Evolutionary conservation across 23 tunicate genomes (phyloP).

Genomic region (Aplidium turbinatum): DNA sequence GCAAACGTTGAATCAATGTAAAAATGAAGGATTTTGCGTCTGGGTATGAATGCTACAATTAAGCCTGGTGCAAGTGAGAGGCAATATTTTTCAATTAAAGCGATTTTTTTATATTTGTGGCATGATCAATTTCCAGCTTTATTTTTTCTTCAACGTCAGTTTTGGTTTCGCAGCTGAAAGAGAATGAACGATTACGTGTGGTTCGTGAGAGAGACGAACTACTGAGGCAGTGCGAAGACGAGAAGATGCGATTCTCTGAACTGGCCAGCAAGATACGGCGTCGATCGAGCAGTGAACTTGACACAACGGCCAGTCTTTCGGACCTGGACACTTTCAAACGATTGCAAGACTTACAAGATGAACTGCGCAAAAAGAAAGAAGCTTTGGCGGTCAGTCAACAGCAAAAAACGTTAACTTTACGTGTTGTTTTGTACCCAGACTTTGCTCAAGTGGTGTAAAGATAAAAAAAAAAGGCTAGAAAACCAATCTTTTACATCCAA

Average conservation of each 20-base stretch:
- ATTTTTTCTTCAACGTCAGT: neutral
- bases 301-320: neutral
- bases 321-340: conserved; percentile 10
- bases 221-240: conserved; percentile 49
- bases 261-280: conserved; percentile 44
- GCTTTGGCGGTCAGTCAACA: conserved; percentile 3
- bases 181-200: conserved; percentile 44
- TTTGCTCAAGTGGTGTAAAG: too few relatives aligned
- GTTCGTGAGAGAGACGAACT: conserved; percentile 59
- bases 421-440: too few relatives aligned
- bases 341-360: conserved; percentile 22
- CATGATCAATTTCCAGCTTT: neutral
- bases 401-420: too few relatives aligned
- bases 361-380: conserved; percentile 13
- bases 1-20: too few relatives aligned
- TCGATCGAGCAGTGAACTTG: conserved; percentile 34
- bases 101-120: neutral
- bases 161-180: conserved; percentile 44
- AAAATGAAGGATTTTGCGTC: too few relatives aligned
- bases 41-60: too few relatives aligned
- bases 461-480: too few relatives aligned
- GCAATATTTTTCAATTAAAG: too few relatives aligned
- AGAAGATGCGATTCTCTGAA: conserved; percentile 61
- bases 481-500: too few relatives aligned
- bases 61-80: too few relatives aligned